Evolutionary conservation across 2,113 vertebrate species (phyloP).

Genomic region (Tragelaphus buxtoni): DNA sequence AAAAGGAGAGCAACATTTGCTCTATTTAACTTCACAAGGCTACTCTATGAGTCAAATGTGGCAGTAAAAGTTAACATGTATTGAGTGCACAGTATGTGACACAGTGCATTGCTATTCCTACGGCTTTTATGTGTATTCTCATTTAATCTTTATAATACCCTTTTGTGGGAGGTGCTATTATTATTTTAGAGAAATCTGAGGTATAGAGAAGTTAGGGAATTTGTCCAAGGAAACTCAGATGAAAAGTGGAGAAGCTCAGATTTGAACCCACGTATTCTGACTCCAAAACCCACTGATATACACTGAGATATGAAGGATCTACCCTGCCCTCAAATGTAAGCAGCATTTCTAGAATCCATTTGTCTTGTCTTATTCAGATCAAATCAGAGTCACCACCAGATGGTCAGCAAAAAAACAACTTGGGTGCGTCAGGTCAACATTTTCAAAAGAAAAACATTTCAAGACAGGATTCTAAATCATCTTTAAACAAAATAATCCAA

Average conservation of each 20-base stretch:
- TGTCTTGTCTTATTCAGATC: neutral
- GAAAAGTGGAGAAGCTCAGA: neutral
- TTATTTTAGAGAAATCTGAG: neutral
- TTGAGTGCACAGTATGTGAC: neutral
- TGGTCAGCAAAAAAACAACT: neutral
- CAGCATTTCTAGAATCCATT: neutral
- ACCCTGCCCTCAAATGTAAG: neutral
- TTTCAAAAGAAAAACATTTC: neutral
- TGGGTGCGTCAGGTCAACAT: neutral
- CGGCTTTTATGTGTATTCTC: neutral
- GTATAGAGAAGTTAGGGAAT: neutral
- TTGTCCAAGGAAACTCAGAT: neutral
- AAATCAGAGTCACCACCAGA: neutral
- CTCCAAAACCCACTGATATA: neutral
- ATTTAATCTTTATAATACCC: neutral
- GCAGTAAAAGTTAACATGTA: neutral
- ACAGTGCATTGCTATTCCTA: neutral
- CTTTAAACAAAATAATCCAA: neutral
- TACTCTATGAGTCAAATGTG: neutral
- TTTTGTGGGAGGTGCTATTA: neutral
- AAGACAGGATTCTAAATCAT: neutral
- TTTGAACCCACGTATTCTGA: neutral
- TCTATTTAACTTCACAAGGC: neutral
- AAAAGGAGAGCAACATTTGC: neutral
- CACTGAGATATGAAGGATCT: neutral